Percentiles rank a stretch among this genome's conserved stretches.
Conservation (phyloP, 2,113 vertebrate species). For the Dromiciops gliroides region DNA sequence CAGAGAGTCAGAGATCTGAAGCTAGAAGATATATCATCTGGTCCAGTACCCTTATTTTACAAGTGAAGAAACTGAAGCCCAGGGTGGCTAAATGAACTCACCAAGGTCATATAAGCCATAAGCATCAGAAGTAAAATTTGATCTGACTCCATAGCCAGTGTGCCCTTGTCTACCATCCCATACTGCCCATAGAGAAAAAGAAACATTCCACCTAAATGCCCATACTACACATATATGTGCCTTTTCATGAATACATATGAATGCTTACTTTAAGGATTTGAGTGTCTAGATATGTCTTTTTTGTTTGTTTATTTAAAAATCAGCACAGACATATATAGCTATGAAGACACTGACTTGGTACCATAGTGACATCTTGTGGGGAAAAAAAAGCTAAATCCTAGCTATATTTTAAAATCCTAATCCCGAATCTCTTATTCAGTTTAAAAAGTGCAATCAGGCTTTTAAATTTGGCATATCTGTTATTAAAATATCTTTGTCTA, state of each 20-base stretch:
- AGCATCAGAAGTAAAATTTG: neutral
- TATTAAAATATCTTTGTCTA: neutral
- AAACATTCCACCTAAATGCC: neutral
- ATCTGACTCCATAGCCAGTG: neutral
- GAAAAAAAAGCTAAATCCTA: constrained; percentile 1
- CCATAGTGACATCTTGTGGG: constrained; percentile 76
- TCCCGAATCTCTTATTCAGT: constrained; percentile 20
- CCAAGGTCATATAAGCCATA: neutral
- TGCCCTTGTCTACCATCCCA: neutral
- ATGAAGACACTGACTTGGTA: constrained; percentile 41
- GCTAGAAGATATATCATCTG: neutral
- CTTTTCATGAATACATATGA: constrained; percentile 25
- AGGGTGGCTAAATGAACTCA: neutral
- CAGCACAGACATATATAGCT: constrained; percentile 66
- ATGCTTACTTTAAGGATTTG: neutral
- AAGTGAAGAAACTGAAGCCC: neutral
- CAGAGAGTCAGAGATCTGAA: neutral
- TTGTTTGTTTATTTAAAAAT: constrained; percentile 14
- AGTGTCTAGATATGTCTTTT: neutral
- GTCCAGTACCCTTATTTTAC: neutral
- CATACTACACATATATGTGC: neutral
- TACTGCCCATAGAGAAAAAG: neutral
- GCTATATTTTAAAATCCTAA: constrained; percentile 11
- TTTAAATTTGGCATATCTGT: neutral
- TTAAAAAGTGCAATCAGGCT: constrained; percentile 21